Evolutionary conservation across 1,140 invertebrate species (phyloP).

Genomic region (Trypoxylus dichotomus): DNA sequence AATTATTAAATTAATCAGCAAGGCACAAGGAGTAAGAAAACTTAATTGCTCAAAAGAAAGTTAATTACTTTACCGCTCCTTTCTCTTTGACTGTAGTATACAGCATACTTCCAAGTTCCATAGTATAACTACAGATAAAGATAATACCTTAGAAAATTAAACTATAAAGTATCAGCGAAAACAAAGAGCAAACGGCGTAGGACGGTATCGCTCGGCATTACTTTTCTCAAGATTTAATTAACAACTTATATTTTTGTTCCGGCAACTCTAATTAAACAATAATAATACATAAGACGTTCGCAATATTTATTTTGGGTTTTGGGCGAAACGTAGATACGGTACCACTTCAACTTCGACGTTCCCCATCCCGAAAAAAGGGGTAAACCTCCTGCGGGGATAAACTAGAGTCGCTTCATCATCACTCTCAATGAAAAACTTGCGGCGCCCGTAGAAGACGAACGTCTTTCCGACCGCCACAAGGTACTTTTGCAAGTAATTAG

Average conservation of each 20-base stretch:
- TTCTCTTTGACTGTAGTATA: too few relatives aligned
- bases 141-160: too few relatives aligned
- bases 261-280: background rate
- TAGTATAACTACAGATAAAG: too few relatives aligned
- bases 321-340: background rate
- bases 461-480: conserved; percentile 50
- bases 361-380: background rate
- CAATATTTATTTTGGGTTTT: conserved; percentile 23
- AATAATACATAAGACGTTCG: conserved; percentile 24
- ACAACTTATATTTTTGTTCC: background rate
- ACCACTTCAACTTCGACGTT: background rate
- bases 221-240: background rate
- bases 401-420: background rate
- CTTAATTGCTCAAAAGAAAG: too few relatives aligned
- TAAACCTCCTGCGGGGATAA: background rate
- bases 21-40: too few relatives aligned
- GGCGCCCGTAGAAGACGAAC: conserved; percentile 44
- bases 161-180: too few relatives aligned
- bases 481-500: conserved; percentile 57
- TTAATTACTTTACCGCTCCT: too few relatives aligned
- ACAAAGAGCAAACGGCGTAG: too few relatives aligned
- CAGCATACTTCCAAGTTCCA: too few relatives aligned
- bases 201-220: background rate
- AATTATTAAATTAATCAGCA: too few relatives aligned
- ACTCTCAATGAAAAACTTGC: background rate